These are phyloP conservation scores for Caenorhabditis latens DNA, from an alignment of 1,140 invertebrate genomes.

Conservation along the genomic window DNA sequence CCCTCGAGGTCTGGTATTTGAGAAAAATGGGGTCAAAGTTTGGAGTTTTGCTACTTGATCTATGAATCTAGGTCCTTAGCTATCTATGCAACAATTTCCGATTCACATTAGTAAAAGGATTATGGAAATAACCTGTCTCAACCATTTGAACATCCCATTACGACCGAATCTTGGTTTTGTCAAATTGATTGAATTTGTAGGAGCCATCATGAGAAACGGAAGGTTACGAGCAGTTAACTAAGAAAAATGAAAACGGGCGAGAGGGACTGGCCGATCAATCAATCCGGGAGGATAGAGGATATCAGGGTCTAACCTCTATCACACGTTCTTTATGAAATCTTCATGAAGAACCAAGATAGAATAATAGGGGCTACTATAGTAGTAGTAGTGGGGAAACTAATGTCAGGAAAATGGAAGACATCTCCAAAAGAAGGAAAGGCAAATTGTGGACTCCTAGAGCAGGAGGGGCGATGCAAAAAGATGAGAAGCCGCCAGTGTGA, in stretches of 20 bases:
- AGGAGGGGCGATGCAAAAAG: constrained; percentile 10
- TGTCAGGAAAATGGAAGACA: too few species aligned
- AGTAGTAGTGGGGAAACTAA: too few species aligned
- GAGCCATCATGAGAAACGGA: neutral
- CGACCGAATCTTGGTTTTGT: neutral
- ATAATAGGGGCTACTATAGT: too few species aligned
- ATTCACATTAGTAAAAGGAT: neutral
- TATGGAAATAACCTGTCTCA: neutral
- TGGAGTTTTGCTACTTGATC: too few species aligned
- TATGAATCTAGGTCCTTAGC: neutral
- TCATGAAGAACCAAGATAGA: too few species aligned
- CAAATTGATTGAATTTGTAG: neutral
- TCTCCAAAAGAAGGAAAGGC: too few species aligned
- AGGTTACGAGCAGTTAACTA: neutral
- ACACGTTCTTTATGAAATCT: too few species aligned
- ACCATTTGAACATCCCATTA: neutral
- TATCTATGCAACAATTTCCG: neutral
- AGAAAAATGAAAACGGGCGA: neutral
- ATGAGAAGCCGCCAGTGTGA: neutral
- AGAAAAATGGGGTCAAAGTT: too few species aligned
- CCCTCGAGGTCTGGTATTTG: too few species aligned
- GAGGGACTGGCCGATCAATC: neutral
- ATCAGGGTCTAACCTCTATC: neutral
- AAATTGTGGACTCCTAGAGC: neutral
- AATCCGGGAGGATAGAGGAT: neutral